Percentiles rank a stretch among this genome's conserved stretches.
phyloP scores from a whole-genome alignment of 2,797 vertebrate genomes.

The Etheostoma nigrum region DNA sequence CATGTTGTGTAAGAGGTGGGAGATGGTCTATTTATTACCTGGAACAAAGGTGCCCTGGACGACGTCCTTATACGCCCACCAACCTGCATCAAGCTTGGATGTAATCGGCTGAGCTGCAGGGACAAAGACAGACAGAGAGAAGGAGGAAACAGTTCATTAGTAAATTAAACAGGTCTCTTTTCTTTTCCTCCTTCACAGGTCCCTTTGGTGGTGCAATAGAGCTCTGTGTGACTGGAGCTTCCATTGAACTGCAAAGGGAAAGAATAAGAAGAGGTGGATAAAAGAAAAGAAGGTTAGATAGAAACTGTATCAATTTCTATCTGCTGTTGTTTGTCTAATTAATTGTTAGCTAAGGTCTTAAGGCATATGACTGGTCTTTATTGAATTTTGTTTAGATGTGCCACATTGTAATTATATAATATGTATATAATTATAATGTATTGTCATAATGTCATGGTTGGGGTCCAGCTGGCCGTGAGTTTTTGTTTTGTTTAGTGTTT shows the following conservation, averaged over 20 bases:
- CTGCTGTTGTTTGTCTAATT: no score
- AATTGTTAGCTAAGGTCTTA: no score
- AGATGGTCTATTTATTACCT: constrained; percentile 81
- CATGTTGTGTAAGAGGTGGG: not conserved
- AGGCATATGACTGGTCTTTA: no score
- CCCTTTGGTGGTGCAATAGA: not conserved
- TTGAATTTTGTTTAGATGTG: no score
- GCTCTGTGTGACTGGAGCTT: not conserved
- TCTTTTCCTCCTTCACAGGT: not conserved
- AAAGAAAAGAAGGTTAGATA: not conserved
- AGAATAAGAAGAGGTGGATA: not conserved
- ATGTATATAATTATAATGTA: no score
- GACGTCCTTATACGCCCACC: constrained; percentile 98
- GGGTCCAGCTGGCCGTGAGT: no score
- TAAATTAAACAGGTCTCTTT: not conserved
- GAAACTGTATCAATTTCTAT: not conserved
- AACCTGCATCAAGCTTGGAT: constrained; percentile 96
- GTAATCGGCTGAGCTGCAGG: constrained; percentile 92
- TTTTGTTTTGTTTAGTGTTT: no score
- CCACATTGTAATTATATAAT: no score
- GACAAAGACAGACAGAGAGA: constrained; percentile 23
- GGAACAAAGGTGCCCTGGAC: constrained; percentile 98
- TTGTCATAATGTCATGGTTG: no score
- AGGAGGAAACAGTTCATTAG: not conserved
- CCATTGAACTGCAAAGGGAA: not conserved